Percentiles rank a stretch among this genome's conserved stretches.
Conservation (phyloP, 2,888 invertebrate species). For the Papilio gigon region DNA sequence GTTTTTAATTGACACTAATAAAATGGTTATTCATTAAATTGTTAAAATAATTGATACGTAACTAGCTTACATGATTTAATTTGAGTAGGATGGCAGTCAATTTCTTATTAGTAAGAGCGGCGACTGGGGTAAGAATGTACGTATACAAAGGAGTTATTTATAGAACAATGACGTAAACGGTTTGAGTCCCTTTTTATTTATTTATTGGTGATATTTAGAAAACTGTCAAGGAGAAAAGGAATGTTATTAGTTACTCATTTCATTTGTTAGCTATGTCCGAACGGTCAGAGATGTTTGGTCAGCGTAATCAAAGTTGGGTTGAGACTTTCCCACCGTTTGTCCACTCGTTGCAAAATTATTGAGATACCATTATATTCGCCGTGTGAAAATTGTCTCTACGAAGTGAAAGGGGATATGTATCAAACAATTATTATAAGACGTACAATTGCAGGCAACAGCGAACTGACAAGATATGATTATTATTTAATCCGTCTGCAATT, state of each 20-base stretch:
- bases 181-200: not conserved
- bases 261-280: conserved; percentile 1
- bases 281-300: conserved; percentile 10
- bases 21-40: too few species aligned
- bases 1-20: too few species aligned
- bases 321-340: conserved; percentile 45
- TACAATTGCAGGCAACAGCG: not conserved
- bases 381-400: conserved; percentile 46
- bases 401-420: conserved; percentile 26
- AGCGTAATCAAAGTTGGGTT: conserved; percentile 4
- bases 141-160: not conserved
- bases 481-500: not conserved
- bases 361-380: conserved; percentile 37
- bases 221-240: not conserved
- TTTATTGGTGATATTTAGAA: not conserved
- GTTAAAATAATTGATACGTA: too few species aligned
- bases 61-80: too few species aligned
- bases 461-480: not conserved
- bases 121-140: not conserved
- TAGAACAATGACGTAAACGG: not conserved
- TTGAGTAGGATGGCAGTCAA: too few species aligned
- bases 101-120: too few species aligned
- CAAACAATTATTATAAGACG: conserved; percentile 6
- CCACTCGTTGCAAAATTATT: conserved; percentile 40
- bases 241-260: not conserved